Percentiles rank a stretch among this genome's conserved stretches.
phyloP scores from a whole-genome alignment of 2,113 vertebrate genomes.

The Tupaia tana region DNA sequence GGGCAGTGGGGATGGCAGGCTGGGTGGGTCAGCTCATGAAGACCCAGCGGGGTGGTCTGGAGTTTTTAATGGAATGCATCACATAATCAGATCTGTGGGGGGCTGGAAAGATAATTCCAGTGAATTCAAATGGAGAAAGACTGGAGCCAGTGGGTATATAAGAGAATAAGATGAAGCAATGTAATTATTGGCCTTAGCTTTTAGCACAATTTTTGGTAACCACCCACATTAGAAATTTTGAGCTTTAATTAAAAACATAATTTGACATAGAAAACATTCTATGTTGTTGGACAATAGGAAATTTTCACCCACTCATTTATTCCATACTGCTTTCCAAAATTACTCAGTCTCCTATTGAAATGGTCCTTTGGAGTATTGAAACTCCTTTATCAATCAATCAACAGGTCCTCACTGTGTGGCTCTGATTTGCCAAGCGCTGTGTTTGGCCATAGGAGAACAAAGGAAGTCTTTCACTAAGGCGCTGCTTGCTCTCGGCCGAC shows the following conservation, averaged over 20 bases:
- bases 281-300: slow-evolving; percentile 61
- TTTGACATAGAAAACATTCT: slow-evolving; percentile 67
- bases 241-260: slow-evolving; percentile 70
- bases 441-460: slow-evolving; percentile 75
- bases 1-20: not conserved
- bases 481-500: slow-evolving; percentile 66
- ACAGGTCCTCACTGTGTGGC: slow-evolving; percentile 78
- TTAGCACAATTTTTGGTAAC: slow-evolving; percentile 42
- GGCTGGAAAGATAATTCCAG: slow-evolving; percentile 25
- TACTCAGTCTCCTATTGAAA: slow-evolving; percentile 73
- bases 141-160: not conserved
- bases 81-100: not conserved
- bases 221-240: slow-evolving; percentile 43
- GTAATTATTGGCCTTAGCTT: slow-evolving; percentile 13
- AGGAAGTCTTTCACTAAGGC: slow-evolving; percentile 72
- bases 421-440: slow-evolving; percentile 73
- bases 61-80: slow-evolving; percentile 44
- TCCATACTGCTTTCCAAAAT: slow-evolving; percentile 78
- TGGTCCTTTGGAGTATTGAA: slow-evolving; percentile 75
- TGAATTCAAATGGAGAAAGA: not conserved
- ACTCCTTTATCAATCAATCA: slow-evolving; percentile 81
- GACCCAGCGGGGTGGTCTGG: not conserved
- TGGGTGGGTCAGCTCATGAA: not conserved
- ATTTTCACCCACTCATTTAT: slow-evolving; percentile 72
- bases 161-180: not conserved